These are phyloP conservation scores for Drosophila putrida DNA, from an alignment of 2,888 invertebrate genomes.

Conservation along the genomic window DNA sequence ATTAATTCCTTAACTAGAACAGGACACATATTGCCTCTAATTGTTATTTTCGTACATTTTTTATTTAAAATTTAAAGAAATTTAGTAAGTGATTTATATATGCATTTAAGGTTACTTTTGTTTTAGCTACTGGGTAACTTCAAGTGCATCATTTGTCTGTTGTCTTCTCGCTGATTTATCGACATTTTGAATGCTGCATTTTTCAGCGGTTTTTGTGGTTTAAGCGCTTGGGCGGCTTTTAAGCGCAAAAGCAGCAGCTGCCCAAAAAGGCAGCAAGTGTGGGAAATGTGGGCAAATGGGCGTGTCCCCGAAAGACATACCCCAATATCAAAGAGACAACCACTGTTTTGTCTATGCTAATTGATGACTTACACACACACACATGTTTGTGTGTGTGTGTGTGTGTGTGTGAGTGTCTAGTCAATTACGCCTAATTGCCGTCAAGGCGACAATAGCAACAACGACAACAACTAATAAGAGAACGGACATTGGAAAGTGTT, in stretches of 20 bases:
- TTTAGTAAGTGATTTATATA: too few species aligned
- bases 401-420: constrained; percentile 31
- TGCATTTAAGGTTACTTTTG: not conserved
- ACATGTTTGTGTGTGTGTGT: not conserved
- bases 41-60: too few species aligned
- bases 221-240: constrained; percentile 64
- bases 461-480: constrained; percentile 7
- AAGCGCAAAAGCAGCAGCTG: constrained; percentile 37
- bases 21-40: too few species aligned
- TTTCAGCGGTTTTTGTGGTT: constrained; percentile 46
- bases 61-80: too few species aligned
- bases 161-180: constrained; percentile 39
- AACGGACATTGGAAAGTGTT: constrained; percentile 34
- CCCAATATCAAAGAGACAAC: constrained; percentile 34
- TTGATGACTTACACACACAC: constrained; percentile 39
- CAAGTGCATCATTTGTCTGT: not conserved
- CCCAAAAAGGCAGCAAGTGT: constrained; percentile 36
- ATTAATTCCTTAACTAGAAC: too few species aligned
- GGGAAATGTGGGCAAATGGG: constrained; percentile 35
- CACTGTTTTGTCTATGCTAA: constrained; percentile 54
- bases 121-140: constrained; percentile 4
- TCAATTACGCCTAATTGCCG: constrained; percentile 68
- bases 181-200: constrained; percentile 57
- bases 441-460: constrained; percentile 59
- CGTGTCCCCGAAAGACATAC: constrained; percentile 15